Base-by-base conservation (phyloP, 2,888 invertebrate species). In the Cantharis rustica region DNA sequence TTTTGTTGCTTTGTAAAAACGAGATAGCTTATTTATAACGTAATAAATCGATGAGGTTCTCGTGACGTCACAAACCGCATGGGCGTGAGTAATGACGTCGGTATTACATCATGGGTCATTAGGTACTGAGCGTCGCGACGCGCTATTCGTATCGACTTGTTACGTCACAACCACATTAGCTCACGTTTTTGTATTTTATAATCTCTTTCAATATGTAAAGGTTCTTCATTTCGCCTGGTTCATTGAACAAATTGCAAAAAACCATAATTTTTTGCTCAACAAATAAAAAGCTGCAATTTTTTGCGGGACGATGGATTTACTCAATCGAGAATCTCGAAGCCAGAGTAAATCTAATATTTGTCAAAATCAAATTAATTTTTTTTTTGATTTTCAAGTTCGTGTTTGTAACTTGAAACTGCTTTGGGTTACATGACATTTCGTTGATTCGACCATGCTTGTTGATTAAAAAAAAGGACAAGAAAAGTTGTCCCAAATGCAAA, bases 31-130 rank as follows among this genome's bases (percentile, higher is more conserved):
- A 77, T 81, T 81, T 76, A 77, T 83, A 83, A 84, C 84, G 84
- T 82, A 80, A 82, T 78, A 26, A 79, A 84, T 85, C 86, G 81
- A 85, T 86, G 83, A 79, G 82, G 81, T 73, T 79, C 75, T 69
- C 31, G 78, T 85, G 83, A 85, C 85, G 85, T 84, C 83, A 84
- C 74, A 47, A 31, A 71, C 71, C 72, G 75, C 79, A 84, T 82
- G 81, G 83, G 82, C 81, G 83, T 82, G 82, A 80, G 81, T 76
- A 71, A 80, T 85, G 84, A 84, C 85, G 85, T 84, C 82, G 81
- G 77, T 79, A 75, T 82, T 82, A 84, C 85, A 84, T 83, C 80
- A 80, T 73, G 79, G 83, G 80, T 79, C 81, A 80, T 83, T 82
- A 83, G 81, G 75, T 80, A 69, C 69, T 69, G 75, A 79, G 81